Evolutionary conservation across 1,140 invertebrate species (phyloP).

Genomic region (Neomicropteryx cornuta): DNA sequence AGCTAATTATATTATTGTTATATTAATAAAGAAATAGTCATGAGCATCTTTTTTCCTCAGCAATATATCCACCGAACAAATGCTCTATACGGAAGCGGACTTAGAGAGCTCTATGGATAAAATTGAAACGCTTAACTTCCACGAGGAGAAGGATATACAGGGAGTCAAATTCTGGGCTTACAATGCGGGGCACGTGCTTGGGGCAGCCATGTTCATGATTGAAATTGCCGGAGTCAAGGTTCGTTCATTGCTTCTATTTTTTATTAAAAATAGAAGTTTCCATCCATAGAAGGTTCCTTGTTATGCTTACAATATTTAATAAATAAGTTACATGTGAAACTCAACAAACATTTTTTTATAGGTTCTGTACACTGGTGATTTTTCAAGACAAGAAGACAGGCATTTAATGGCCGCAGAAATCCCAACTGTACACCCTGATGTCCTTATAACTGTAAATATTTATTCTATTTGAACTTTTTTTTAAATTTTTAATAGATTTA

Average conservation of each 20-base stretch:
- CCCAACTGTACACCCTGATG: conserved; percentile 89
- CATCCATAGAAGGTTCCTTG: neutral
- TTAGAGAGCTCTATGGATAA: conserved; percentile 96
- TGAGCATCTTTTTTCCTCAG: no score
- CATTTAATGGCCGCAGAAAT: conserved; percentile 99
- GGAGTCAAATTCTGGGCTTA: conserved; percentile 98
- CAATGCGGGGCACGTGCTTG: conserved; percentile 96
- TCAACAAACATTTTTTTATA: conserved; percentile 35
- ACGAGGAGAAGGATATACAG: conserved; percentile 95
- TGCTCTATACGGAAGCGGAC: conserved; percentile 96
- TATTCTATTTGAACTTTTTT: conserved; percentile 10
- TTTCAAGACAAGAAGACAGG: conserved; percentile 95
- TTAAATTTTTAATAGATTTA: no score
- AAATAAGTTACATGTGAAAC: no score
- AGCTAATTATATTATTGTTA: no score
- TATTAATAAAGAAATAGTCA: no score
- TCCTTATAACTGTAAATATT: conserved; percentile 75
- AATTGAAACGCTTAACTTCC: conserved; percentile 97
- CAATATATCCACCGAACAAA: conserved; percentile 94
- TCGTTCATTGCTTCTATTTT: conserved; percentile 5
- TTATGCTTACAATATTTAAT: no score
- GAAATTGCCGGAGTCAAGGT: conserved; percentile 97
- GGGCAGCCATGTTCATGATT: conserved; percentile 99
- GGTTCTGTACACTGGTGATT: conserved; percentile 96
- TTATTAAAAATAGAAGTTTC: conserved; percentile 1